Conservation (phyloP, 2,113 vertebrate genomes). For the Struthio camelus region DNA sequence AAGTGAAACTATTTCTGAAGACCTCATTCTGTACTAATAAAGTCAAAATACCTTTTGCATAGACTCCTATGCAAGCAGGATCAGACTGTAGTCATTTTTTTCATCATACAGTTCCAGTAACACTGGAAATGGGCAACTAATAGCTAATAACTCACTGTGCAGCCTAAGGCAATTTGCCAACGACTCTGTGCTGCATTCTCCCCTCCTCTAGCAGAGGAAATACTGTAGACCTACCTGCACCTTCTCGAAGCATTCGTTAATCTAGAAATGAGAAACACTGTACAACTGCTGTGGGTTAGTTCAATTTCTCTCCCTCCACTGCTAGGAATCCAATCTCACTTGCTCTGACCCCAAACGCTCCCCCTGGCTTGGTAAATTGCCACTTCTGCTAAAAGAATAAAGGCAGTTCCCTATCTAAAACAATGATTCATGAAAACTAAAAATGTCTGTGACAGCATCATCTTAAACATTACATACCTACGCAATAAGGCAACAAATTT, state of each 20-base stretch:
- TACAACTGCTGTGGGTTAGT: rapidly evolving
- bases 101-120: not conserved
- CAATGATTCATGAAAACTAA: rapidly evolving
- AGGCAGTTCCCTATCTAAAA: not conserved
- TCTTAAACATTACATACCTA: too few species aligned
- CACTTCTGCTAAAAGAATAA: not conserved
- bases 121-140: not conserved
- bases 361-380: not conserved
- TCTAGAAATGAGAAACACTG: not conserved
- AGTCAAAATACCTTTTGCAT: not conserved
- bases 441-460: not conserved
- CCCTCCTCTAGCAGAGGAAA: not conserved
- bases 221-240: not conserved
- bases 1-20: not conserved
- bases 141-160: not conserved
- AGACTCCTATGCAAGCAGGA: not conserved
- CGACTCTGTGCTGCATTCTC: not conserved
- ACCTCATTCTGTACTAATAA: not conserved
- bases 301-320: not conserved
- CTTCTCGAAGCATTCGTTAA: not conserved
- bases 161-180: not conserved
- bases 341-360: not conserved
- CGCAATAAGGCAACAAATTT: not conserved
- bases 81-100: not conserved
- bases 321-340: not conserved